Base-by-base conservation (phyloP, 2,797 vertebrate genomes). In the Cyprinella venusta region DNA sequence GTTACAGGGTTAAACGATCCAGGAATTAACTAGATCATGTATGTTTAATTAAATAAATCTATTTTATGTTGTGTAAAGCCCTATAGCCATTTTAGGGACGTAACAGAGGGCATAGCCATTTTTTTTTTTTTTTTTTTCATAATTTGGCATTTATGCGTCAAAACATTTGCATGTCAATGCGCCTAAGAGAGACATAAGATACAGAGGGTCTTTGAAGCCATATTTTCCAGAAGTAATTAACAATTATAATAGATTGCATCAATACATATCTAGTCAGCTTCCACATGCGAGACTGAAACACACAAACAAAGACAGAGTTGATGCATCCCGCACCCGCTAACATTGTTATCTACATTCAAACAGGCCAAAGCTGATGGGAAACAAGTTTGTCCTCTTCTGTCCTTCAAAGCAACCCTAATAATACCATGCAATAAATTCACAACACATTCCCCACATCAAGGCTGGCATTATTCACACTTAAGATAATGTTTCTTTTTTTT, bases 401-500 rank as follows among this genome's bases (percentile, higher is more conserved):
- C 76, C 61, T 59, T 68, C 50, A 87, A 79, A 79, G 65, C 56
- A 79, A 75, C 76, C 45, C 76, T 18, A 77, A 84, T 68, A 79
- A 82, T 65, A 59, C 65, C 64, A 59, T 76, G 48, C 78, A 63
- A 63, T 71, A 76, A 9, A 76, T 85, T 80, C 45, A 59, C 64
- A 67, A 76, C 64, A 86, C 84, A 87, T 90, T 91, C 87, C 82
- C 84, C 79, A 87, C 76, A 87, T 88, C 86, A 82, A 86, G 70
- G 81, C 81, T 50, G 70, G 5, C 64, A 79, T 83, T 79, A 81
- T 86, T 74, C 80, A 82, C 59, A 64, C 71, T 82, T 84, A 86
- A 90, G 88, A 90, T 89, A 89, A 89, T 83, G 86, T 76, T 70
- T 42, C 0, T 89, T 86, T 69, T 26, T 33, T 42, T 24, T 33